Evolutionary conservation across 2,797 vertebrate species (phyloP), one percentile per base, ranked within the genome.

Genomic region (Rhabdophis nuchalis): DNA sequence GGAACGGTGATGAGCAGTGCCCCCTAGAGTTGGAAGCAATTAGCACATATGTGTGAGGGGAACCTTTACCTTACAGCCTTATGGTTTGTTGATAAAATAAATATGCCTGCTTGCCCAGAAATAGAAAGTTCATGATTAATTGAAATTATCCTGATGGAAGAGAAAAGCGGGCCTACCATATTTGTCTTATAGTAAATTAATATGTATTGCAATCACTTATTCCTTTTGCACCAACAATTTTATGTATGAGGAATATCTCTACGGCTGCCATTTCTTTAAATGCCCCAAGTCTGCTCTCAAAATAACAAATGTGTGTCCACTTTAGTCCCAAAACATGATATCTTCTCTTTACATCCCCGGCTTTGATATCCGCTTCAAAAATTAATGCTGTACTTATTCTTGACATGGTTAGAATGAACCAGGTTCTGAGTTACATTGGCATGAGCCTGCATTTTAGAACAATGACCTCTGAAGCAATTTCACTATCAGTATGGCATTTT

Each of bases 401-500:
- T 92, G 93, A 89, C 88, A 87, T 91, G 95, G 93, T 92, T 96
- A 93, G 92, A 95, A 96, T 94, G 95, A 96, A 95, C 94, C 96
- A 94, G 96, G 96, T 94, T 95, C 95, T 93, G 93, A 93, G 94
- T 92, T 91, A n/a, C 0, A 0, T 95, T 93, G 94, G 89, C 88
- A 46, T 93, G 68, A 93, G 94, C 54, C 93, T 91, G 50, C 93
- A 89, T 93, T 95, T 95, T 93, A 94, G 32, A 92, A 89, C 95
- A 88, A 88, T 95, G 96, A 94, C 96, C 93, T 97, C 97, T 96
- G 97, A 96, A 96, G 97, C 97, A 96, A 96, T 96, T 97, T 98
- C 97, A 97, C 97, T 97, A 97, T 96, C 97, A 97, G 72, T 95
- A 95, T 96, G 97, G 97, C 94, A 0, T 96, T 97, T 96, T 96